A percentile compares a stretch with the other conserved stretches of the same genome.
These are phyloP conservation scores for Tryphoninae sp. DNA, from an alignment of 2,888 invertebrate genomes.

Conservation along the genomic window DNA sequence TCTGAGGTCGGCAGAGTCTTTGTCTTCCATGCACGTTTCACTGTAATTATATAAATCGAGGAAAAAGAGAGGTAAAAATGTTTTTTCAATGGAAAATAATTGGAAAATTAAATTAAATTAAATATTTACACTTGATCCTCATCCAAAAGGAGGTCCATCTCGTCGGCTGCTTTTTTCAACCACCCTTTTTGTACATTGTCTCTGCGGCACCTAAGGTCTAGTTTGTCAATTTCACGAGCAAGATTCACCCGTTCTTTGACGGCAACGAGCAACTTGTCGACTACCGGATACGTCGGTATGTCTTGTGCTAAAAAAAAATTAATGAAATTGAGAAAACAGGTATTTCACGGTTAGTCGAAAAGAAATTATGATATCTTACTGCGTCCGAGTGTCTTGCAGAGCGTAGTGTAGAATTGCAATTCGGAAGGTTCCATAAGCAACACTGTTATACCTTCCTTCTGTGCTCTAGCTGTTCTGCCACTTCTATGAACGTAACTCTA, in stretches of 20 bases:
- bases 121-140: conserved; percentile 83
- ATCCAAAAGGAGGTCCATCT: conserved; percentile 96
- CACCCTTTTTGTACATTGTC: conserved; percentile 89
- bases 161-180: conserved; percentile 92
- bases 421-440: conserved; percentile 95
- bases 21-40: conserved; percentile 72
- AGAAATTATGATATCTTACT: conserved; percentile 83
- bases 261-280: conserved; percentile 84
- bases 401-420: conserved; percentile 88
- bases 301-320: conserved; percentile 86
- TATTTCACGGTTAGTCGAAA: conserved; percentile 17
- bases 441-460: conserved; percentile 94
- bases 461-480: conserved; percentile 96
- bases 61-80: conserved; percentile 23
- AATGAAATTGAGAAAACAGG: conserved; percentile 28
- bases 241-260: conserved; percentile 88
- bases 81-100: conserved; percentile 35
- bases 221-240: conserved; percentile 90
- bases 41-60: conserved; percentile 65
- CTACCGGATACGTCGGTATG: conserved; percentile 91
- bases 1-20: conserved; percentile 81
- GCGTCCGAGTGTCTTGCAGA: conserved; percentile 92
- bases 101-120: conserved; percentile 28
- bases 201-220: conserved; percentile 86
- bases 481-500: conserved; percentile 97